Evolutionary conservation across 2,113 vertebrate genomes (phyloP).

Genomic region (Thamnophis sirtalis): DNA sequence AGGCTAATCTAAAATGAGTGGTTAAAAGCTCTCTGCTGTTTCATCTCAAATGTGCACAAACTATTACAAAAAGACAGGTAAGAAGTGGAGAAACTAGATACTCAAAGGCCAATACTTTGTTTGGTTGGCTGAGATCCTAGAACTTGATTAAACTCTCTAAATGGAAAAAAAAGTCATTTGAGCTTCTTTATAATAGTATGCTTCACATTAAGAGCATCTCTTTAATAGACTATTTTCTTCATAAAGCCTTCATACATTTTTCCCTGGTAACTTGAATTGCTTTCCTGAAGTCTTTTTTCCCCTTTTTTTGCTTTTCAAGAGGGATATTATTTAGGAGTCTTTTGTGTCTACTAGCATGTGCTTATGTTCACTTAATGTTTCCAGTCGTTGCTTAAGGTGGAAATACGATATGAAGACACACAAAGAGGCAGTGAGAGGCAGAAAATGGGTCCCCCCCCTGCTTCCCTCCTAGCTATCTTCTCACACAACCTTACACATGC

Average conservation of each 20-base stretch:
- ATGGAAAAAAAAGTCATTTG: neutral
- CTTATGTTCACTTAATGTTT: neutral
- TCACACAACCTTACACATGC: neutral
- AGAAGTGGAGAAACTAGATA: neutral
- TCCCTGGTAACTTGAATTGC: neutral
- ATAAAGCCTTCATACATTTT: neutral
- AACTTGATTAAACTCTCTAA: conserved; percentile 9
- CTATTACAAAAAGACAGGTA: neutral
- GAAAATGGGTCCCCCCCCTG: neutral
- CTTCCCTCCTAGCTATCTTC: neutral
- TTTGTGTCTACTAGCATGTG: neutral
- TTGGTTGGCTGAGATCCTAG: neutral
- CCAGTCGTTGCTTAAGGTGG: neutral
- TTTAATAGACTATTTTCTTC: conserved; percentile 9
- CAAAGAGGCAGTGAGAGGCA: neutral
- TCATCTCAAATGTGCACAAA: neutral
- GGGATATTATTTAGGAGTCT: neutral
- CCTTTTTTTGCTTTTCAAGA: neutral
- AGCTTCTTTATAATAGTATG: conserved; percentile 8
- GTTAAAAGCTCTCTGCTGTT: neutral
- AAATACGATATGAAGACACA: neutral
- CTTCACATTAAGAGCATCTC: conserved; percentile 4
- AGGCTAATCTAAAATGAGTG: neutral
- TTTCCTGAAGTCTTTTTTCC: conserved; percentile 2
- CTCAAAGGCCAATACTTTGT: neutral